Evolutionary conservation across 2,797 vertebrate species (phyloP), one percentile per base, ranked within the genome.

Genomic region (Tauraco hartlaubi): DNA sequence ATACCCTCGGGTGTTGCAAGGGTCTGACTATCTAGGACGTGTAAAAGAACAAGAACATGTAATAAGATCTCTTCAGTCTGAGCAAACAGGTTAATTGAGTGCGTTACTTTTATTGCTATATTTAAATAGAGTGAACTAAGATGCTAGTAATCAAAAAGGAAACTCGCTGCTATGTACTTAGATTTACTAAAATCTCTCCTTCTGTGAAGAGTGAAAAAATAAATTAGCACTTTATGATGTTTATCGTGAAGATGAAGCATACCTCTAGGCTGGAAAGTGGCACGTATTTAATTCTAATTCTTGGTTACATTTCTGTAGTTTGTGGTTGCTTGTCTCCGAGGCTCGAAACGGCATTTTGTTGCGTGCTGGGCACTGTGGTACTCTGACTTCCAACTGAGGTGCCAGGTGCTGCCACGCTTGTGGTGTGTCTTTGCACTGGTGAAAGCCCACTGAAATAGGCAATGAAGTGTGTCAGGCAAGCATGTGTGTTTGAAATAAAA

Each of bases 21-120:
- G 55, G 66, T 37, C 83, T 92, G 94, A 77, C 52, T 93, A 61
- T 74, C 76, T 87, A 87, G 75, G 64, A 87, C 77, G 62, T 72
- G 61, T 85, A 55, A 55, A 83, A 92, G 62, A 87, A n/a, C 37
- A 51, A 13, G 58, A 82, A 71, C 13, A 18, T 61, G 69, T 66
- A 87, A 63, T 68, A 75, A 68, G 48, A 54, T 85, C 77, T 90
- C 35, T 82, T 44, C 64, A 64, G 66, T 35, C 75, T 72, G 46
- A 26, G 61, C 43, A 85, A 85, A 44, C 31, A 67, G 64, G 61
- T 94, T 90, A 80, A 22, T 63, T 35, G 35, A 83, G 63, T 59
- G 72, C 68, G 39, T 88, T 26, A 7, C n/a, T 90, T 69, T 37
- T 75, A 29, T 72, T 79, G 37, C 41, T 71, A 3, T 33, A 28